These are phyloP conservation scores for Epizoanthus ramosus DNA, from an alignment of 92 coral and sea anemone species.

Conservation along the genomic window DNA sequence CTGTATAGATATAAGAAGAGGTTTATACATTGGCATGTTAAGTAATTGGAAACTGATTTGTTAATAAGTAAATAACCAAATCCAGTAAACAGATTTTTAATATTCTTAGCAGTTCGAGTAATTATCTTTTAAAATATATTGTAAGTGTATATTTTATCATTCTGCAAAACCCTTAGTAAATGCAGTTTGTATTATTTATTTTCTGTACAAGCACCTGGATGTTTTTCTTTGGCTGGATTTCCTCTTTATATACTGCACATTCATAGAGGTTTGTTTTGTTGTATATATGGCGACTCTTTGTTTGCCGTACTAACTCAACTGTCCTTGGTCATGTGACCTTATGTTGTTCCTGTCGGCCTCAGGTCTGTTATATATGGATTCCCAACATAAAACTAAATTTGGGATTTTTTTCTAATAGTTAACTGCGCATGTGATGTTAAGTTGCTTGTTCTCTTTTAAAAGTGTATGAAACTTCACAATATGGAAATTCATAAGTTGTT, in stretches of 20 bases:
- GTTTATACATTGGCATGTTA: not conserved
- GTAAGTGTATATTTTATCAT: not conserved
- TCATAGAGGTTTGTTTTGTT: too few species aligned
- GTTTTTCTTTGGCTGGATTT: too few species aligned
- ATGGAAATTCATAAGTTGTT: not conserved
- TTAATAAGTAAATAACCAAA: not conserved
- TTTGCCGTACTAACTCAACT: too few species aligned
- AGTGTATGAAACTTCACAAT: not conserved
- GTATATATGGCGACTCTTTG: too few species aligned
- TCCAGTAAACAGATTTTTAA: not conserved
- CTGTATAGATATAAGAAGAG: not conserved
- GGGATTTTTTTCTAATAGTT: not conserved
- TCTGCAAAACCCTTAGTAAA: too few species aligned
- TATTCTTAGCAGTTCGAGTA: not conserved
- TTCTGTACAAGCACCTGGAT: too few species aligned
- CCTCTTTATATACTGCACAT: too few species aligned
- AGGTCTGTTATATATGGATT: too few species aligned
- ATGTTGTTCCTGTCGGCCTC: too few species aligned
- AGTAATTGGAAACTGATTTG: not conserved
- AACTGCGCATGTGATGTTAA: not conserved
- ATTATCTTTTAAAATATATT: not conserved
- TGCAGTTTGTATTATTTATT: too few species aligned
- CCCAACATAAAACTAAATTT: too few species aligned
- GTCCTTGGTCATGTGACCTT: too few species aligned
- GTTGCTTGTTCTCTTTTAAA: not conserved